Evolutionary conservation across 2,113 vertebrate genomes (phyloP), one percentile per base, ranked within the genome.

Genomic region (Pseudopodoces humilis): DNA sequence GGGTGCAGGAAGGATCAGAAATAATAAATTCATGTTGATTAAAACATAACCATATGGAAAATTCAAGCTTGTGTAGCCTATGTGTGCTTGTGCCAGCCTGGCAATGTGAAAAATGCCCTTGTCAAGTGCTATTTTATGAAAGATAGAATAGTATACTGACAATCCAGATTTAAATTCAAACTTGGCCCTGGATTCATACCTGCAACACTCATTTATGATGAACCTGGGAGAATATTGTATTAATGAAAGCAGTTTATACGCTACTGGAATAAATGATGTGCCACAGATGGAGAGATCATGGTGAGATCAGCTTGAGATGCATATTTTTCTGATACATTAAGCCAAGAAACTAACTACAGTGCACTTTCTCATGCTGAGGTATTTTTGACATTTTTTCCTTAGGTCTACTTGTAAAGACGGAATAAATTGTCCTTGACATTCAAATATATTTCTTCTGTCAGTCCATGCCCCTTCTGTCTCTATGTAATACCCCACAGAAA

Each of bases 331-430:
- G 35, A 93, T 88, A 77, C 35, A 41, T 78, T 83, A 92, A 90
- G 31, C 39, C 60, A 55, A 68, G 12, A 15, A n/a, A 78, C 39
- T 74, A 69, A 76, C 37, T 79, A 65, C 23, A 56, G 64, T 41
- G 52, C 35, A 44, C 55, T 88, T 92, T 83, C 50, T 90, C 68
- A 67, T 77, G 59, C 82, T 86, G 78, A 65, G 67, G 6, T 77
- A 69, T 77, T 91, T 93, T 95, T 89, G 21, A 82, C 25, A 8
- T 83, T 87, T 95, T 97, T 95, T 91, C 47, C 47, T 77, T 77
- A 63, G 22, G 47, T 93, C 74, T 94, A 24, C 68, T 90, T 92
- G 27, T 80, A 91, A 94, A 91, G 39, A 74, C 31, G 90, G 35
- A 91, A 93, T 74, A 91, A 95, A 95, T 86, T 94, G 50, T 47